These are phyloP conservation scores for Sepiola atlantica DNA, from an alignment of 2,888 invertebrate species.

Conservation along the genomic window DNA sequence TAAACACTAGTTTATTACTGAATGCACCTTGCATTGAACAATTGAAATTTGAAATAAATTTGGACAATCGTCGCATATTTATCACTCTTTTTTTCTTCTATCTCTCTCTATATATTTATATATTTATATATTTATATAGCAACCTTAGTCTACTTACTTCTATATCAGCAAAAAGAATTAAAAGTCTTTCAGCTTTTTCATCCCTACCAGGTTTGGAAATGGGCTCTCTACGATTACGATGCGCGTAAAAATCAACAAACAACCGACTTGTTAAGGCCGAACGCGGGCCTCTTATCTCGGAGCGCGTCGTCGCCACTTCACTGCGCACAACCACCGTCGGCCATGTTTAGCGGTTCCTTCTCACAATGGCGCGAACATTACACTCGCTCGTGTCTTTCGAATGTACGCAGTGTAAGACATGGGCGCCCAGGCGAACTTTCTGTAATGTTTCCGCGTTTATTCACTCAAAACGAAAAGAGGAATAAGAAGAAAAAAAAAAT, in stretches of 20 bases:
- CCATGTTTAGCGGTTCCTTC: not conserved
- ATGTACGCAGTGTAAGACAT: not conserved
- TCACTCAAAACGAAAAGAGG: not conserved
- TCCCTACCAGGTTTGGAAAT: not conserved
- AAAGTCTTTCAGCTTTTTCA: not conserved
- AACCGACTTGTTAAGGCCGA: not conserved
- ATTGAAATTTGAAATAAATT: too few relatives aligned
- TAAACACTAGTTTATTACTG: too few relatives aligned
- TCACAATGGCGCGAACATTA: not conserved
- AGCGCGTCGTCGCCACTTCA: conserved; percentile 18
- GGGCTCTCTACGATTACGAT: not conserved
- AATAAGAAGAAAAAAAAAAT: not conserved
- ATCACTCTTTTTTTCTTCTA: too few relatives aligned
- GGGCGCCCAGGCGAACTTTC: not conserved
- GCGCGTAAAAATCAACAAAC: not conserved
- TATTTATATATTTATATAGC: too few relatives aligned
- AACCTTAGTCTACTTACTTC: not conserved
- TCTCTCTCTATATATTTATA: too few relatives aligned
- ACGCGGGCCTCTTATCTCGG: not conserved
- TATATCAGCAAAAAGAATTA: not conserved
- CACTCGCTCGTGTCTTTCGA: not conserved
- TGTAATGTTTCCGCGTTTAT: not conserved
- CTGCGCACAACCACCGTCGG: not conserved
- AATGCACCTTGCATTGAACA: too few relatives aligned
- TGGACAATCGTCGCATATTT: too few relatives aligned